Base-by-base conservation (phyloP, 2,113 vertebrate genomes). In the Halcyon malimbica region DNA sequence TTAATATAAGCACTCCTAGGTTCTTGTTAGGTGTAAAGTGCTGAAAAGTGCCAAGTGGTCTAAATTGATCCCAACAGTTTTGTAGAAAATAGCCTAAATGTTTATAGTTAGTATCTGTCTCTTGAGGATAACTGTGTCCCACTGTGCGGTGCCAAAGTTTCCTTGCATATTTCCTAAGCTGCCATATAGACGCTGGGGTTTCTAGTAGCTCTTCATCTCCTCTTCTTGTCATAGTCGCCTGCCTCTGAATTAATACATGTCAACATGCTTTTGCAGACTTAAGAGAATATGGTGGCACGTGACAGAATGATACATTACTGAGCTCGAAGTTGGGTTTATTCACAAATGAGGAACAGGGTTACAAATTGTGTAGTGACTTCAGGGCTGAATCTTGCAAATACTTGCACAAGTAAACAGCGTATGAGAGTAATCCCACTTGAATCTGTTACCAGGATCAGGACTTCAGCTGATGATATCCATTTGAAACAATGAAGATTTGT, bases 391-490 rank as follows among this genome's bases (percentile, higher is more conserved):
- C 75, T 87, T 91, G 82, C 75, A 69, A 59, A 60, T 64, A 23
- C 29, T 90, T 83, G 90, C 71, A 93, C 56, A 74, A 35, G 28
- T 83, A 33, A 92, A 26, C 33, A 31, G 35, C 76, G 37, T 86
- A 17, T 42, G 50, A 69, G 65, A 79, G 44, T 63, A 51, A 77
- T 70, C 79, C 51, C 48, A 19, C 60, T 67, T 59, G 7, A 50
- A 10, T 92, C 64, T 79, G 48, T 68, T 92, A 80, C 89, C 76
- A 84, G 88, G 88, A 84, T 92, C 64, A 67, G 50, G 78, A n/a
- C n/a, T 79, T 48, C 53, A 76, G 76, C 67, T 78, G 90, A 83
- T 85, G 83, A 67, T 7, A 1, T 20, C n/a, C 54, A 74, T 87
- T 88, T 93, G 69, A 84, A 95, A 81, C 37, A 42, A 18, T 74